Evolutionary conservation across 2,797 vertebrate genomes (phyloP).

Genomic region (Rallus crepitans): DNA sequence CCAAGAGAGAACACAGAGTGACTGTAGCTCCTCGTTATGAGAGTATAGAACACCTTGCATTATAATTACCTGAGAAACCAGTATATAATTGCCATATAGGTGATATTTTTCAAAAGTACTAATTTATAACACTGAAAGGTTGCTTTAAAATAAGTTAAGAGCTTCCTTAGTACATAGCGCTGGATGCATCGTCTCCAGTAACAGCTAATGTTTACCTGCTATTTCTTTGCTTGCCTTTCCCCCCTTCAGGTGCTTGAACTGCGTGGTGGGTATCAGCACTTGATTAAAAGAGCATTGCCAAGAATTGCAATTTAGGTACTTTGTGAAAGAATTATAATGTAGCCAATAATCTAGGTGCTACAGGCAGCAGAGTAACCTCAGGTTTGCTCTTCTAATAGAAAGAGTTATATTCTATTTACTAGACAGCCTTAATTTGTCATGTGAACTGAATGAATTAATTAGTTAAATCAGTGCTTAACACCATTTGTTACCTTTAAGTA

Average conservation of each 20-base stretch:
- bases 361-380: slow-evolving; percentile 13
- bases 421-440: slow-evolving; percentile 63
- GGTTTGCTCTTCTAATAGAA: slow-evolving; percentile 16
- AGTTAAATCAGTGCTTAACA: slow-evolving; percentile 65
- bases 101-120: neutral
- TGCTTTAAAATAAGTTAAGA: neutral
- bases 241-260: neutral
- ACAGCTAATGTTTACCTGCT: neutral
- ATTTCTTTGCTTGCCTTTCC: neutral
- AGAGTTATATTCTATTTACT: slow-evolving; percentile 63
- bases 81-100: neutral
- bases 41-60: neutral
- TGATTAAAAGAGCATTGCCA: neutral
- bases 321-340: neutral
- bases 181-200: neutral
- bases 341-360: neutral
- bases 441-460: slow-evolving; percentile 69
- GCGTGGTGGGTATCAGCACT: neutral
- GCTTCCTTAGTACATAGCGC: neutral
- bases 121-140: neutral
- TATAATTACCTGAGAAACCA: neutral
- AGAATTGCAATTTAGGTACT: neutral
- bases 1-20: neutral
- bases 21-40: neutral
- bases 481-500: slow-evolving; percentile 63